Percentiles rank a stretch among this genome's conserved stretches.
phyloP scores from a whole-genome alignment of 2,797 vertebrate genomes.

The Picus viridis region DNA sequence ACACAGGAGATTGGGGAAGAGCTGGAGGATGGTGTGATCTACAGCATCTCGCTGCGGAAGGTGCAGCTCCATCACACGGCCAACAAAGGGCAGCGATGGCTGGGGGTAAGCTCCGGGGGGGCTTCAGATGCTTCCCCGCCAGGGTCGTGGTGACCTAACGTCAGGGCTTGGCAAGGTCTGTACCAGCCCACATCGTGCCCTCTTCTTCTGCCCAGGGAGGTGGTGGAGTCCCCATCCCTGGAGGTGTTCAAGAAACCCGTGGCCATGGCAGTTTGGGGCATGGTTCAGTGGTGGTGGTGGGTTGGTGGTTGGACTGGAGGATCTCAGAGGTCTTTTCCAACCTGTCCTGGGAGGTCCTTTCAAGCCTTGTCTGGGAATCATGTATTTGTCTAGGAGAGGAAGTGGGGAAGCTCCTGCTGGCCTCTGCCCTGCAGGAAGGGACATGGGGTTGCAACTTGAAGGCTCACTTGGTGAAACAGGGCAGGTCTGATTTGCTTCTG shows the following conservation, averaged over 20 bases:
- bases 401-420: background rate
- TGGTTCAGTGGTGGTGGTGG: too few species aligned
- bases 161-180: background rate
- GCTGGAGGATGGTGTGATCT: constrained; percentile 93
- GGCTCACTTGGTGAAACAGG: background rate
- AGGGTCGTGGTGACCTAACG: background rate
- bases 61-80: constrained; percentile 92
- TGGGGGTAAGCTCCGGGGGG: constrained; percentile 81
- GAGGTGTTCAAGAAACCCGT: too few species aligned
- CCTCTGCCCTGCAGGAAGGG: background rate
- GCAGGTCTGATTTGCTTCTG: background rate
- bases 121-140: background rate
- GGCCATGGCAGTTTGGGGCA: too few species aligned
- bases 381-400: background rate
- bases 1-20: constrained; percentile 99
- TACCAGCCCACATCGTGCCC: background rate
- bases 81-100: constrained; percentile 96
- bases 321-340: background rate
- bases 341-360: background rate
- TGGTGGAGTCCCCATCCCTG: too few species aligned
- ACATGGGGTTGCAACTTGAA: background rate
- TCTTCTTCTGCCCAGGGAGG: background rate
- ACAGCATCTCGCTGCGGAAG: constrained; percentile 95
- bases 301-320: too few species aligned
- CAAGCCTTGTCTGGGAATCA: background rate